Percentiles rank a stretch among this genome's conserved stretches.
Conservation (phyloP, 2,113 vertebrate species). For the Amphilophus citrinellus region DNA sequence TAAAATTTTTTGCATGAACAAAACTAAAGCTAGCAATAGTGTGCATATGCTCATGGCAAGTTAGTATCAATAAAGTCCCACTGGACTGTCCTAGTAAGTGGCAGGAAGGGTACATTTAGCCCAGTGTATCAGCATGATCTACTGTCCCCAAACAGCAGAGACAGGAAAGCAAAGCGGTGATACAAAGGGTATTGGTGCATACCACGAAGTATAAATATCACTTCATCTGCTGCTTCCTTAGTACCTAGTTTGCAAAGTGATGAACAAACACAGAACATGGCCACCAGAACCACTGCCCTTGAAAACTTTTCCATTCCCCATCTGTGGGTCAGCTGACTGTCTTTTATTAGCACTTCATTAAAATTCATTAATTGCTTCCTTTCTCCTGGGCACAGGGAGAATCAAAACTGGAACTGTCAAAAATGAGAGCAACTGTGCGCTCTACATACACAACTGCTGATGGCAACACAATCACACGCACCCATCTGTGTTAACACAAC, state of each 20-base stretch:
- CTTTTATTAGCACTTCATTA: constrained; percentile 86
- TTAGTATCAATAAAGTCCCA: neutral
- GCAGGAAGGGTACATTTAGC: neutral
- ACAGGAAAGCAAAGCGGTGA: neutral
- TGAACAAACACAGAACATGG: constrained; percentile 26
- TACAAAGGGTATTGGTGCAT: neutral
- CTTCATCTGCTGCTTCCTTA: neutral
- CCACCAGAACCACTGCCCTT: constrained; percentile 66
- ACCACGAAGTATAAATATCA: neutral
- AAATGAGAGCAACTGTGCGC: constrained; percentile 61
- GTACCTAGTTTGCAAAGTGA: neutral
- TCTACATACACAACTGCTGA: constrained; percentile 68
- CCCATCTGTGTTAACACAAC: constrained; percentile 1
- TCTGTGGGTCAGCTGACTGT: constrained; percentile 69
- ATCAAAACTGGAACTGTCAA: constrained; percentile 71
- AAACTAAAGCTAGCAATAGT: neutral
- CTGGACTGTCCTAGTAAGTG: neutral
- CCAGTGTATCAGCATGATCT: neutral
- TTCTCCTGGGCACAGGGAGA: constrained; percentile 74
- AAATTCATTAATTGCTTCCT: constrained; percentile 83
- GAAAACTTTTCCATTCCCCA: constrained; percentile 70
- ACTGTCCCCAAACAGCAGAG: neutral
- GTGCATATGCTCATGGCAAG: neutral
- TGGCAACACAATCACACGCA: constrained; percentile 19
- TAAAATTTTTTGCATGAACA: neutral